Evolutionary conservation across 2,888 invertebrate species (phyloP), one percentile per base, ranked within the genome.

Genomic region (Hylaea fasciaria): DNA sequence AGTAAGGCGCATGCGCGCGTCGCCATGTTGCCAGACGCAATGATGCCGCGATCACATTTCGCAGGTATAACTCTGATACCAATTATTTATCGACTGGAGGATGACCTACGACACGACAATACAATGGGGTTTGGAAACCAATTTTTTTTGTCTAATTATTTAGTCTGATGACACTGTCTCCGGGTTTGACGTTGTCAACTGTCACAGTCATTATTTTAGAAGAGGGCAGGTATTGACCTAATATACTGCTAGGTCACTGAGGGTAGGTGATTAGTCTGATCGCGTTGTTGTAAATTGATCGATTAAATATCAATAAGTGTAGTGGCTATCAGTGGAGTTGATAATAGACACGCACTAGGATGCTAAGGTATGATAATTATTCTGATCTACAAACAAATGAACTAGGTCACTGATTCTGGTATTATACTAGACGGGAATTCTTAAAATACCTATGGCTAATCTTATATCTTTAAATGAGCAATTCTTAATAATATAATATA

Each of bases 1-100:
- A 78, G 74, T 14, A 89, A 69, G 65, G 87, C 80, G 87, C 91
- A 86, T 72, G 88, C 85, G 87, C 89, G 89, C 89, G 82, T 70
- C 72, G 80, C 88, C 91, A 91, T 92, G 84, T 72, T 85, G 74
- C 67, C 69, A 64, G 68, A 67, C 72, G 73, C 82, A 90, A 86
- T 91, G 91, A 82, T 79, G 67, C 59, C 67, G 70, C 62, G 69
- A 57, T 69, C 44, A 46, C 77, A 74, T 71, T 66, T 67, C 77
- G 76, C 75, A 64, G 67, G 78, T 78, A 76, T 78, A 81, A 69
- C 73, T 71, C 60, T 62, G 68, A 62, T 68, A 37, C 45, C 5
- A 8, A 43, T n/a, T n/a, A n/a, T 32, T 37, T 65, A 60, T 67
- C 72, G 65, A 62, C 48, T 46, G 7, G 49, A 58, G 52, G 63